phyloP scores from a whole-genome alignment of 2,888 invertebrate species.

The Polydrusus pterygomalis region DNA sequence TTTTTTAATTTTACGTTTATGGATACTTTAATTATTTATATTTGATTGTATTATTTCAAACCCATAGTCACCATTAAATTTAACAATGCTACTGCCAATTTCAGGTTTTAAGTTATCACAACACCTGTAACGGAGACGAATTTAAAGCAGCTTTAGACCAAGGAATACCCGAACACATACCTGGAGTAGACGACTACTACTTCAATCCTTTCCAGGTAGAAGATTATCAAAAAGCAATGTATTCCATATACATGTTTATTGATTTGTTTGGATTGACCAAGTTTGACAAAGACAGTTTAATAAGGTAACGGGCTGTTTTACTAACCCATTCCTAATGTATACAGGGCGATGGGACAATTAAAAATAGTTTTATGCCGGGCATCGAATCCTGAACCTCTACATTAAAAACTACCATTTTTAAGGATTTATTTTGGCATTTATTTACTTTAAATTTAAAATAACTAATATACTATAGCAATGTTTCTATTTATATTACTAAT shows the following conservation, averaged over 20 bases:
- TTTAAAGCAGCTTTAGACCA: conserved; percentile 65
- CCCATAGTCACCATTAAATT: too few relatives aligned
- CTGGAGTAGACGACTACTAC: conserved; percentile 77
- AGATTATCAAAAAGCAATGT: conserved; percentile 82
- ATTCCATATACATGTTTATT: conserved; percentile 85
- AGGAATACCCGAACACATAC: conserved; percentile 63
- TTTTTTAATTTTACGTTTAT: too few relatives aligned
- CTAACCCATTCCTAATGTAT: too few relatives aligned
- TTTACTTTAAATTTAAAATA: too few relatives aligned
- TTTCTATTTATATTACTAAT: not conserved
- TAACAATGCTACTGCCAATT: conserved; percentile 12
- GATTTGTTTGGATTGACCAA: conserved; percentile 79
- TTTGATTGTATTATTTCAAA: too few relatives aligned
- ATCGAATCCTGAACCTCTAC: too few relatives aligned
- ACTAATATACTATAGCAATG: too few relatives aligned
- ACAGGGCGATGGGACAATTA: too few relatives aligned
- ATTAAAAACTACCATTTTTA: too few relatives aligned
- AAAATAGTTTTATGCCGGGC: too few relatives aligned
- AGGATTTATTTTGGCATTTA: too few relatives aligned
- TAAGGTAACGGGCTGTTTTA: conserved; percentile 67
- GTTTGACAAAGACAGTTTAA: conserved; percentile 81
- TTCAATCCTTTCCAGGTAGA: conserved; percentile 83
- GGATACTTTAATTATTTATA: too few relatives aligned
- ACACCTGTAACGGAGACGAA: conserved; percentile 85
- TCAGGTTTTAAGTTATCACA: conserved; percentile 90